These are phyloP conservation scores for Drosophila baimaii DNA, from an alignment of 1,140 invertebrate genomes.

Conservation along the genomic window DNA sequence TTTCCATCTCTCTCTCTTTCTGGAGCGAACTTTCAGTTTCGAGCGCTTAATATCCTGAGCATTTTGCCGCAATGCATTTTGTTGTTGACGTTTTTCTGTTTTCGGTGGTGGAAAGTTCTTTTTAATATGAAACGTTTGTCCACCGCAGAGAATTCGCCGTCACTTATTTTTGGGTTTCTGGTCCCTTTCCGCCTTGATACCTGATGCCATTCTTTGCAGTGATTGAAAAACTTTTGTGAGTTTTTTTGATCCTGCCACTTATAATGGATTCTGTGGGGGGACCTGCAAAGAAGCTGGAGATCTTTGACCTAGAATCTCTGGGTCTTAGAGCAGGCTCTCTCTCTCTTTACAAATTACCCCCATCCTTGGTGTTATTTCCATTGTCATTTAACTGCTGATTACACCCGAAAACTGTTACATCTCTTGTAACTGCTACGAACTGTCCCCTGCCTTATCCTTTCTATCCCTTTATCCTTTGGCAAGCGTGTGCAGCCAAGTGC, in stretches of 20 bases:
- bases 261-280: conserved; percentile 6
- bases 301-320: no score
- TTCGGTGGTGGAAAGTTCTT: conserved; percentile 40
- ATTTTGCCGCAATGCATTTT: conserved; percentile 38
- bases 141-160: conserved; percentile 30
- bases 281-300: neutral
- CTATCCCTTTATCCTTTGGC: neutral
- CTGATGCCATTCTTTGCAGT: conserved; percentile 48
- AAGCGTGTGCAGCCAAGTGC: conserved; percentile 43
- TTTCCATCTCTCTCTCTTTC: neutral
- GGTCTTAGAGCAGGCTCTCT: no score
- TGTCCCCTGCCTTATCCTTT: conserved; percentile 3
- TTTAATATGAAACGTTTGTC: conserved; percentile 67
- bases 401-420: conserved; percentile 2
- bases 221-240: conserved; percentile 72
- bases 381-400: conserved; percentile 6
- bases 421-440: neutral
- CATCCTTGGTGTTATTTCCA: neutral
- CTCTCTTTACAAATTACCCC: no score
- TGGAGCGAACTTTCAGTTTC: conserved; percentile 63
- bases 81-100: conserved; percentile 19
- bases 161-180: conserved; percentile 3
- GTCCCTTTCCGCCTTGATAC: conserved; percentile 4
- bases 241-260: conserved; percentile 38
- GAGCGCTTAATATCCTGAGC: conserved; percentile 36